Percentiles rank a stretch among this genome's conserved stretches.
These are phyloP conservation scores for Meandrina meandrites DNA, from an alignment of 92 coral and sea anemone genomes.

Conservation along the genomic window DNA sequence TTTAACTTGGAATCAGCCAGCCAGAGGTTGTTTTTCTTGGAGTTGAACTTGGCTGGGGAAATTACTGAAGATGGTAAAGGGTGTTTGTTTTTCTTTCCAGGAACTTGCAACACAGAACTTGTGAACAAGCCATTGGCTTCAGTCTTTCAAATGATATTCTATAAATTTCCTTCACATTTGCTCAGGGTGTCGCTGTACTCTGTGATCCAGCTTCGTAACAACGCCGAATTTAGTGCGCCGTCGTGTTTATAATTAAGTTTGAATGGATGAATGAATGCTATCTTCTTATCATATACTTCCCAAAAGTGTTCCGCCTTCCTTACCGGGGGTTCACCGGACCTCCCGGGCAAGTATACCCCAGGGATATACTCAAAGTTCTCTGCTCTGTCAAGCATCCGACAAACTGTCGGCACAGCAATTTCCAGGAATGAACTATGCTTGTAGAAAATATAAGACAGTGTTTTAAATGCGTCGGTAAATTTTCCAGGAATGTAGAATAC, in stretches of 20 bases:
- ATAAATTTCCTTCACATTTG: slow-evolving; percentile 32
- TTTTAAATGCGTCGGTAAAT: slow-evolving; percentile 62
- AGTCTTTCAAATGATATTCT: neutral
- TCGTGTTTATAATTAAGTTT: slow-evolving; percentile 72
- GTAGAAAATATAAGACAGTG: slow-evolving; percentile 70
- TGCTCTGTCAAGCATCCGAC: slow-evolving; percentile 71
- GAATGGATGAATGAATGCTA: slow-evolving; percentile 79
- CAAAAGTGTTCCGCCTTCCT: slow-evolving; percentile 72
- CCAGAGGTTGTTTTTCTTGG: no score
- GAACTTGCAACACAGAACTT: neutral
- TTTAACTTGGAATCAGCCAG: no score
- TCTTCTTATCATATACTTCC: slow-evolving; percentile 66
- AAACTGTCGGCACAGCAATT: slow-evolving; percentile 87
- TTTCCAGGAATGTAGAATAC: slow-evolving; percentile 77
- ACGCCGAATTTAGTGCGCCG: slow-evolving; percentile 54
- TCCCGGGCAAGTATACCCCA: slow-evolving; percentile 88
- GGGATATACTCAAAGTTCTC: slow-evolving; percentile 71
- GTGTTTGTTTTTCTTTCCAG: no score
- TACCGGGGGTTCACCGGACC: slow-evolving; percentile 72
- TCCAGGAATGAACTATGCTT: slow-evolving; percentile 87
- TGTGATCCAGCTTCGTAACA: slow-evolving; percentile 58
- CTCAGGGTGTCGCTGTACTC: slow-evolving; percentile 62
- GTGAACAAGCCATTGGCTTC: neutral
- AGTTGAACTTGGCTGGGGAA: no score
- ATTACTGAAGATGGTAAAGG: no score